Evolutionary conservation across 2,113 vertebrate genomes (phyloP).

Genomic region (Alces alces): DNA sequence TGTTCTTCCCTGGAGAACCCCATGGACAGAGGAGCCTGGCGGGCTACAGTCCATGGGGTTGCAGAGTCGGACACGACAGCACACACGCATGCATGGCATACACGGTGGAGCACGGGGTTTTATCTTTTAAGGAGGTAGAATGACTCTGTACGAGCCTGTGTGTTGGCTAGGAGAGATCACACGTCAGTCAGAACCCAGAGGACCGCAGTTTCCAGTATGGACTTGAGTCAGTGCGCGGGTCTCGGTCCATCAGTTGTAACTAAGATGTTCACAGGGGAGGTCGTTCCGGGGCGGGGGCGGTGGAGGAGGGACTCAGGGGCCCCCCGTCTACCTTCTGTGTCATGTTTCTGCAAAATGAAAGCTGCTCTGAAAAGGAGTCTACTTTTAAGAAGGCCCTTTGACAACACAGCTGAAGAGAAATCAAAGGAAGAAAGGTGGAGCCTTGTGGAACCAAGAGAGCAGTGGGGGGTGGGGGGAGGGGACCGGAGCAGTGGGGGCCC

Average conservation of each 20-base stretch:
- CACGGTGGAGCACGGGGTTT: not conserved
- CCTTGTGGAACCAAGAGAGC: not conserved
- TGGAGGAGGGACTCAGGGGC: fast-evolving
- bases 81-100: fast-evolving
- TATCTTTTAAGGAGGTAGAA: not conserved
- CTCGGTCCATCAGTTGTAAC: not conserved
- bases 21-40: not conserved
- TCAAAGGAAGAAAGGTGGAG: not conserved
- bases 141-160: not conserved
- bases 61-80: not conserved
- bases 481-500: not conserved
- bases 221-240: too few species aligned
- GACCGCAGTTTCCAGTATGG: not conserved
- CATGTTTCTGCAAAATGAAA: not conserved
- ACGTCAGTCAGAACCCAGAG: not conserved
- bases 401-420: not conserved
- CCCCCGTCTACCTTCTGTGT: not conserved
- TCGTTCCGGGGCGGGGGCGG: too few species aligned
- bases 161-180: fast-evolving
- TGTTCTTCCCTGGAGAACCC: not conserved
- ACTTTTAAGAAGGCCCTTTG: not conserved
- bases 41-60: fast-evolving
- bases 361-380: not conserved
- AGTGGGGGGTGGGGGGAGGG: not conserved
- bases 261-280: not conserved